phyloP scores from a whole-genome alignment of 2,888 invertebrate species.

The Pammene fasciana region DNA sequence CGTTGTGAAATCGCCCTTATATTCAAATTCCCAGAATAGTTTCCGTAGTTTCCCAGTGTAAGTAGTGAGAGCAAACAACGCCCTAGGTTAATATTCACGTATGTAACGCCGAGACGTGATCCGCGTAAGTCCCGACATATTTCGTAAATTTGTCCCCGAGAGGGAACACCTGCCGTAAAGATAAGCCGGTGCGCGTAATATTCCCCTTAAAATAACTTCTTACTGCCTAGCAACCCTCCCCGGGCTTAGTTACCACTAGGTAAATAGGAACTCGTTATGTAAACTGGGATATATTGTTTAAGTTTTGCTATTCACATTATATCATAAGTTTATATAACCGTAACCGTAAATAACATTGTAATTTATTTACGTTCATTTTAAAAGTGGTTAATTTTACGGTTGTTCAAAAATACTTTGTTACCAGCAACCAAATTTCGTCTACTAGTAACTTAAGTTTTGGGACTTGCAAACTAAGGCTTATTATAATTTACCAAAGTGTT shows the following conservation, averaged over 20 bases:
- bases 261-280: slow-evolving; percentile 37
- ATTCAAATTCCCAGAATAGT: too few species aligned
- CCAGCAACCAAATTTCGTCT: too few species aligned
- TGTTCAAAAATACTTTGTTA: too few species aligned
- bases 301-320: not conserved
- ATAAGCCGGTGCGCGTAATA: slow-evolving; percentile 82
- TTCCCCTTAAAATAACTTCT: slow-evolving; percentile 82
- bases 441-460: too few species aligned
- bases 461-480: too few species aligned
- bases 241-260: slow-evolving; percentile 54
- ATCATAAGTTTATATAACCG: slow-evolving; percentile 2
- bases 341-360: not conserved
- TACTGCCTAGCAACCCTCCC: slow-evolving; percentile 76
- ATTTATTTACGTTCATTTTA: too few species aligned
- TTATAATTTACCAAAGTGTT: too few species aligned
- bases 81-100: slow-evolving; percentile 18
- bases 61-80: slow-evolving; percentile 17
- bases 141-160: slow-evolving; percentile 77
- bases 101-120: slow-evolving; percentile 58
- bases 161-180: slow-evolving; percentile 82
- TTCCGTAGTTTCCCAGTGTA: not conserved
- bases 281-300: slow-evolving; percentile 25
- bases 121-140: slow-evolving; percentile 79
- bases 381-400: too few species aligned
- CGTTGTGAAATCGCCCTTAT: too few species aligned